Conservation (phyloP, 1,140 invertebrate species). For the Drosophila chauvacae region DNA sequence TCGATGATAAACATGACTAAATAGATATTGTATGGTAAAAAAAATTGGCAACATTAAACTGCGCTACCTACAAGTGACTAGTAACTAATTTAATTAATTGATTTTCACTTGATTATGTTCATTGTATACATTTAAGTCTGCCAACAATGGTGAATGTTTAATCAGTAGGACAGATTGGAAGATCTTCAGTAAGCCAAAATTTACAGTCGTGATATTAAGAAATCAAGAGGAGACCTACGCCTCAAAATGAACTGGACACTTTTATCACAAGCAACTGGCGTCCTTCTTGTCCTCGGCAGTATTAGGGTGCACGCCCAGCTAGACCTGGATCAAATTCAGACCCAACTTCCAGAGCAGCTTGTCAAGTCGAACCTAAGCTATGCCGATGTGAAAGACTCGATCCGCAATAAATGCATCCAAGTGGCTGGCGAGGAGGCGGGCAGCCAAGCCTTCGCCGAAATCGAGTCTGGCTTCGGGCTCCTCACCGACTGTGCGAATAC, state of each 20-base stretch:
- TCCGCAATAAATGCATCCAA: conserved; percentile 73
- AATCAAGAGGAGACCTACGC: not conserved
- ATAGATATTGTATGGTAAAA: conserved; percentile 1
- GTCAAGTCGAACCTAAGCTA: conserved; percentile 49
- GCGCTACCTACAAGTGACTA: conserved; percentile 5
- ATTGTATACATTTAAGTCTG: not conserved
- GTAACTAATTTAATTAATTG: conserved; percentile 35
- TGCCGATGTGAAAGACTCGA: conserved; percentile 50
- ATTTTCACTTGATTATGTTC: conserved; percentile 1
- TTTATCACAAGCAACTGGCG: not conserved
- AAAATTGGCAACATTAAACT: conserved; percentile 1
- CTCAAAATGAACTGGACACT: conserved; percentile 13
- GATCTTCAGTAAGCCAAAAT: not conserved
- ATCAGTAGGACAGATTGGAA: not conserved
- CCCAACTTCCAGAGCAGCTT: conserved; percentile 60
- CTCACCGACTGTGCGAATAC: conserved; percentile 85
- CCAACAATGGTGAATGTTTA: conserved; percentile 3
- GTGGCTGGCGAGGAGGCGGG: conserved; percentile 73
- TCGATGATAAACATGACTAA: conserved; percentile 11
- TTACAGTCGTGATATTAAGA: not conserved
- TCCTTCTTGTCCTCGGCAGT: conserved; percentile 10
- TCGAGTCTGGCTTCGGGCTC: conserved; percentile 50
- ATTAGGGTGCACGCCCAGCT: conserved; percentile 37
- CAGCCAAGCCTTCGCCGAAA: conserved; percentile 51
- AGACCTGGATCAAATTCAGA: conserved; percentile 53